These are phyloP conservation scores for Heteromurus nitidus DNA, from an alignment of 2,888 invertebrate species.

Conservation along the genomic window DNA sequence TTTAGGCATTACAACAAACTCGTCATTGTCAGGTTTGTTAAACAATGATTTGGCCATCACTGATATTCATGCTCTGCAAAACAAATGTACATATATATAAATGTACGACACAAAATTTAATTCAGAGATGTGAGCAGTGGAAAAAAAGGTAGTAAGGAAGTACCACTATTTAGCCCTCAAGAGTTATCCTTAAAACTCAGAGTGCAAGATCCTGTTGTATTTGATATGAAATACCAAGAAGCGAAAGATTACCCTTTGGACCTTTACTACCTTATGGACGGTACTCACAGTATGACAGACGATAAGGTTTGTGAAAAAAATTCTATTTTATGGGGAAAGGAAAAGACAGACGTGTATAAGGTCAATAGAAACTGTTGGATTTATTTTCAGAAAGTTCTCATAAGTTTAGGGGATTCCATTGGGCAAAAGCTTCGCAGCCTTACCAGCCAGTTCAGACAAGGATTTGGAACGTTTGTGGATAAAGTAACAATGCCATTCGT, in stretches of 20 bases:
- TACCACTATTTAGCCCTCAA: conserved; percentile 55
- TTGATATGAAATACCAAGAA: conserved; percentile 46
- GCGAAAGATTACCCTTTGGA: conserved; percentile 65
- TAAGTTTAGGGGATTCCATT: conserved; percentile 32
- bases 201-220: conserved; percentile 25
- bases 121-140: conserved; percentile 31
- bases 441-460: conserved; percentile 57
- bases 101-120: background rate
- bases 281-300: conserved; percentile 61
- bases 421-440: conserved; percentile 34
- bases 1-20: no score
- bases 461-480: conserved; percentile 68
- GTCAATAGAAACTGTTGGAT: background rate
- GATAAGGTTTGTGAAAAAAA: conserved; percentile 52
- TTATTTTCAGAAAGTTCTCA: conserved; percentile 48
- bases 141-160: background rate
- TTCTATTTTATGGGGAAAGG: no score
- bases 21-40: no score
- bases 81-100: no score
- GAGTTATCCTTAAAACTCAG: conserved; percentile 42
- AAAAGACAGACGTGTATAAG: no score
- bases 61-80: no score
- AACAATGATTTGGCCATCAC: no score
- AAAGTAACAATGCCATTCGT: conserved; percentile 62
- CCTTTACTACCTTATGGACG: conserved; percentile 66